Base-by-base conservation (phyloP, 2,797 vertebrate genomes). In the Lagodon rhomboides region DNA sequence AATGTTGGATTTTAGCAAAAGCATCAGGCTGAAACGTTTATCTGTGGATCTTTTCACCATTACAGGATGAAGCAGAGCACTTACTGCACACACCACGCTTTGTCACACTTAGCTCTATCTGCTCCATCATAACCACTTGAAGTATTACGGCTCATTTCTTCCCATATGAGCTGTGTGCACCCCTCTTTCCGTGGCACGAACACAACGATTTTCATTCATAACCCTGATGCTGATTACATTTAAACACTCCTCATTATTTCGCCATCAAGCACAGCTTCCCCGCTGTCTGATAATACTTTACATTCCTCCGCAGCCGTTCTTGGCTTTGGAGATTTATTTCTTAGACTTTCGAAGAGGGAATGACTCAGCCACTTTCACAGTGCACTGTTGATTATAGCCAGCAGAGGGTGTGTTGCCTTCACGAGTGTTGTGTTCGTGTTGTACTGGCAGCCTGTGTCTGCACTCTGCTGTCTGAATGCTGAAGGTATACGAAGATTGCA, bases 301-400 rank as follows among this genome's bases (percentile, higher is more conserved):
- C 49, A 63, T 79, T 74, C 43, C 22, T 50, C 41, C 59, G 43
- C 51, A 79, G 49, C 46, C 12, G 13, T n/a, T 70, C 43, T 61
- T 41, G 18, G 15, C 18, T 46, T 80, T 68, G 20, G 20, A 44
- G 65, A 18, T 73, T 76, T 55, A 70, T 83, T 73, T 66, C 55
- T 38, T 53, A 47, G 13, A 74, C 46, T 63, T 47, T 67, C 22
- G 55, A 27, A 68, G 74, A 85, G 56, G 58, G 76, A 89, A 91
- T 95, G 94, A 94, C 92, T 95, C 93, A 93, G 94, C 91, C 93
- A 53, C 85, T 90, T 91, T 70, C 7, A 50, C 9, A 3, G 12
- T 89, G 91, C 77, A 85, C 49, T 87, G 49, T 17, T 16, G 11
- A 53, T 60, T 74, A 11, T 59, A 49, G 46, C 92, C 94, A 93